A percentile compares a stretch with the other conserved stretches of the same genome.
phyloP scores from a whole-genome alignment of 2,797 vertebrate species.

The Lemur catta region DNA sequence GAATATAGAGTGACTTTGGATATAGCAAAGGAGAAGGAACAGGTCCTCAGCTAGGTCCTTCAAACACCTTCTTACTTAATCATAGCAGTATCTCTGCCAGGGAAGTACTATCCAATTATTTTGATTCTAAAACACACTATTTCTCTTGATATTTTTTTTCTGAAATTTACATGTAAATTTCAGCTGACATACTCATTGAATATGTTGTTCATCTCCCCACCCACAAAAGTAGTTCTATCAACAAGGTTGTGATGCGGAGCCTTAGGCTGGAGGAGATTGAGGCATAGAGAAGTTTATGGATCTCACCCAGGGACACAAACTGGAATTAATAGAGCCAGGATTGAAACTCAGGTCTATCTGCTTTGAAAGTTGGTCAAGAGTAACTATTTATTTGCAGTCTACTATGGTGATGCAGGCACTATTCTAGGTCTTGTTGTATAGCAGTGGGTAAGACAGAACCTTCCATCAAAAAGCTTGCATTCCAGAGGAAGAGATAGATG shows the following conservation, averaged over 20 bases:
- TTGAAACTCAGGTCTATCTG: not conserved
- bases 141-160: slow-evolving; percentile 11
- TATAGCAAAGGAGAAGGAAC: not conserved
- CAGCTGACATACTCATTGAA: not conserved
- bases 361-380: not conserved
- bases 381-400: not conserved
- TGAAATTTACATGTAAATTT: not conserved
- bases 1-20: not conserved
- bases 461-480: not conserved
- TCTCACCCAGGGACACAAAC: not conserved
- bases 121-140: not conserved
- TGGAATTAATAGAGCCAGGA: not conserved
- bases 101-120: not conserved
- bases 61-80: not conserved
- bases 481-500: not conserved
- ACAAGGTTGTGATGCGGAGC: not conserved
- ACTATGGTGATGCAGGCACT: not conserved
- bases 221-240: not conserved
- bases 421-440: not conserved
- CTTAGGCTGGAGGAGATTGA: not conserved
- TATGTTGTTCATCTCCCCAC: not conserved
- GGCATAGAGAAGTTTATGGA: not conserved
- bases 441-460: not conserved
- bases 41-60: not conserved
- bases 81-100: not conserved